Evolutionary conservation across 2,113 vertebrate genomes (phyloP).

Genomic region (Elanoides forficatus): DNA sequence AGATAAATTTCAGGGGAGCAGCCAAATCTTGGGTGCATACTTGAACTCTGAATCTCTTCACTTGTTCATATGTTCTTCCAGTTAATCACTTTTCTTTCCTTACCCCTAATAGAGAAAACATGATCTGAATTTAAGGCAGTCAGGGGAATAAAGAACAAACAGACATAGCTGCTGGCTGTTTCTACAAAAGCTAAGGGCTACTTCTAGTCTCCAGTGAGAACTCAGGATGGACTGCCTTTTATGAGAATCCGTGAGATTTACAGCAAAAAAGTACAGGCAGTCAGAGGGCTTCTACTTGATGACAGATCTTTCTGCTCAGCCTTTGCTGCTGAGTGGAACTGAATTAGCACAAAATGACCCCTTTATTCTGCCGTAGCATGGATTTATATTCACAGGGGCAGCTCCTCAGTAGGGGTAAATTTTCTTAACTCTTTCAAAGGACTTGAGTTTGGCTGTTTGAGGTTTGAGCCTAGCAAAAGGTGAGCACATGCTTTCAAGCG

Average conservation of each 20-base stretch:
- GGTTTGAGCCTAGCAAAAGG: not conserved
- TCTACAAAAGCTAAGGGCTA: not conserved
- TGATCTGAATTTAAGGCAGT: not conserved
- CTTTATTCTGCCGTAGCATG: not conserved
- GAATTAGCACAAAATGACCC: constrained; percentile 31
- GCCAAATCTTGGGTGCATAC: not conserved
- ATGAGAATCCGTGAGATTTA: constrained; percentile 3
- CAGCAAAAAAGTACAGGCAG: not conserved
- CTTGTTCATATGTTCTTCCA: not conserved
- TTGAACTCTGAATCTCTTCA: not conserved
- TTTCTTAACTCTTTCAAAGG: constrained; percentile 9
- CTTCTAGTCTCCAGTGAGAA: not conserved
- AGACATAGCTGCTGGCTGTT: not conserved
- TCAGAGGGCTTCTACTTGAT: not conserved
- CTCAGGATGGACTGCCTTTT: not conserved
- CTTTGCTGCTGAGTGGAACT: constrained; percentile 23
- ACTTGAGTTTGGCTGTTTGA: not conserved
- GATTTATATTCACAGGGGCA: constrained; percentile 3
- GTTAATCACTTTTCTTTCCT: not conserved
- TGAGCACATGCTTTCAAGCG: not conserved
- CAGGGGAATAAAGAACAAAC: not conserved
- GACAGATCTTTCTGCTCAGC: constrained; percentile 32
- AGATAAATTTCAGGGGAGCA: not conserved
- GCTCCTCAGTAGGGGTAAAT: not conserved
- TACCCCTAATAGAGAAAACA: not conserved